Conservation (phyloP, 2,888 invertebrate genomes). For the Ceramica pisi region DNA sequence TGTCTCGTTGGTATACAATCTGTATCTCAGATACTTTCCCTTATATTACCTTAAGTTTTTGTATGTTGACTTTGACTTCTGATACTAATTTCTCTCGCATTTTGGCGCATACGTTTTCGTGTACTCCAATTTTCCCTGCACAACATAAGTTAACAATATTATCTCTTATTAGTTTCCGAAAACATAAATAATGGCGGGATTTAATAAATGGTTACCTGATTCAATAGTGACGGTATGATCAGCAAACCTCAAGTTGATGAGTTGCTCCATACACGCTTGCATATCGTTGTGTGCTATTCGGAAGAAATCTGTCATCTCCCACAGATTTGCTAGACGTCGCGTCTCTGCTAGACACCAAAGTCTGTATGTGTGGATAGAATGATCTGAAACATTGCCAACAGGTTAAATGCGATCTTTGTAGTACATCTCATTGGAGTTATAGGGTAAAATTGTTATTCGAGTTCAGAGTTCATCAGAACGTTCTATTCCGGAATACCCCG, state of each 20-base stretch:
- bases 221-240: conserved; percentile 91
- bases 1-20: too few species aligned
- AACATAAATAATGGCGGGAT: background rate
- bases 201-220: conserved; percentile 74
- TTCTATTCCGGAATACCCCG: too few species aligned
- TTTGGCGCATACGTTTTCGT: conserved; percentile 95
- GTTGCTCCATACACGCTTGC: conserved; percentile 91
- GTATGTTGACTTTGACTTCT: conserved; percentile 94
- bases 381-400: conserved; percentile 87
- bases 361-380: conserved; percentile 94
- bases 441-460: too few species aligned
- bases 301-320: conserved; percentile 95
- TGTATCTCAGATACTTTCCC: too few species aligned
- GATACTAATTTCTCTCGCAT: conserved; percentile 95
- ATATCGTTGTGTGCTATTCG: conserved; percentile 92
- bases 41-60: conserved; percentile 92
- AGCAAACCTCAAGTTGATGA: conserved; percentile 90
- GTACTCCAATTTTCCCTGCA: conserved; percentile 92
- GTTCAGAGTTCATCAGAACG: too few species aligned
- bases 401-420: too few species aligned
- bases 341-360: conserved; percentile 95
- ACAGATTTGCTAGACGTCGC: conserved; percentile 93
- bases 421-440: too few species aligned
- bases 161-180: background rate
- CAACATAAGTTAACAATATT: conserved; percentile 31